phyloP scores from a whole-genome alignment of 2,888 invertebrate genomes.

The Heliconius cydno region DNA sequence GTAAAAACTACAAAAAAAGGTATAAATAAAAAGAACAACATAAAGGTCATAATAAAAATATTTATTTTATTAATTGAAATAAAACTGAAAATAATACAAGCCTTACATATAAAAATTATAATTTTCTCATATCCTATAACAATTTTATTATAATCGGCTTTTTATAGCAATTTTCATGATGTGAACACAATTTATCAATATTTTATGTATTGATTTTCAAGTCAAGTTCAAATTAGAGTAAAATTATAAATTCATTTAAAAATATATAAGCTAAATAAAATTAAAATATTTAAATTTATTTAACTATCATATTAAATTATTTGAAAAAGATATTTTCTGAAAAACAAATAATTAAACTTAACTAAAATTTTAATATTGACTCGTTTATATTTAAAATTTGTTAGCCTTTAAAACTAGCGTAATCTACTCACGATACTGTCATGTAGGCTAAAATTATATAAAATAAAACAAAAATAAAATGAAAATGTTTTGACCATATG shows the following conservation, averaged over 20 bases:
- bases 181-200: not conserved
- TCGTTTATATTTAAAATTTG: not conserved
- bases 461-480: constrained; percentile 6
- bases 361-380: not conserved
- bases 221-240: not conserved
- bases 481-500: constrained; percentile 27
- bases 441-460: constrained; percentile 46
- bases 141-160: not conserved
- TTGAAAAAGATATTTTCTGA: not conserved
- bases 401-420: constrained; percentile 2
- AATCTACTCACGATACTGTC: constrained; percentile 49
- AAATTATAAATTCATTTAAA: not conserved
- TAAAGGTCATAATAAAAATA: constrained; percentile 40
- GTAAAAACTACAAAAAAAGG: constrained; percentile 41
- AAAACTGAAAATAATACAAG: constrained; percentile 60
- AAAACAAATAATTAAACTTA: not conserved
- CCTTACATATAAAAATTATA: constrained; percentile 34
- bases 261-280: not conserved
- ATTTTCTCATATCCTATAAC: not conserved
- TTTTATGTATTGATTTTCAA: not conserved
- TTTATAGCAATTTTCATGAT: not conserved
- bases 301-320: not conserved
- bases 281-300: not conserved
- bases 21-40: constrained; percentile 39
- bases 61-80: constrained; percentile 57